Evolutionary conservation across 2,113 vertebrate genomes (phyloP).

Genomic region (Macaca mulatta): DNA sequence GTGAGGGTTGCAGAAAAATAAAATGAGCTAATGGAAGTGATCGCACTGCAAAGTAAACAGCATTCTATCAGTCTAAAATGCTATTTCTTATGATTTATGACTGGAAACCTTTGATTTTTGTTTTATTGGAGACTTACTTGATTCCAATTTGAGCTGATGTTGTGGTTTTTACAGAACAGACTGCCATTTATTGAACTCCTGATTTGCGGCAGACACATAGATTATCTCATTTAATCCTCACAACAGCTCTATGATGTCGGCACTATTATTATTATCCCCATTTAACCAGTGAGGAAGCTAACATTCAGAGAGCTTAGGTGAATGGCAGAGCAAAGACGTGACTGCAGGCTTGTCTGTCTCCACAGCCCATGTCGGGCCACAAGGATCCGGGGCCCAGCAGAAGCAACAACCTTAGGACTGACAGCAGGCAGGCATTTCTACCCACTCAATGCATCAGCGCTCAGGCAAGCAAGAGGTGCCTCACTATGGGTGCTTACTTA

Average conservation of each 20-base stretch:
- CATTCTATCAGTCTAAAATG: background rate
- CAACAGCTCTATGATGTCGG: accelerated
- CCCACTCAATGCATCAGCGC: no score
- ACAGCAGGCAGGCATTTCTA: background rate
- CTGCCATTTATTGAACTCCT: background rate
- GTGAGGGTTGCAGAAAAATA: background rate
- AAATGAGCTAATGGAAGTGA: background rate
- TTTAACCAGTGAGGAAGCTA: background rate
- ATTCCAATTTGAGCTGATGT: background rate
- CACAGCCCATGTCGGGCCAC: background rate
- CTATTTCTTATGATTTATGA: accelerated
- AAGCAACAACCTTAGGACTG: background rate
- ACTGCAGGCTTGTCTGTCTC: background rate
- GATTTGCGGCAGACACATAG: no score
- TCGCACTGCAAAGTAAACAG: background rate
- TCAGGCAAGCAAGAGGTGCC: background rate
- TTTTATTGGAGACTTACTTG: background rate
- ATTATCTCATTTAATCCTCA: background rate
- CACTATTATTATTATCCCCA: no score
- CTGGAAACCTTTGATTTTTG: background rate
- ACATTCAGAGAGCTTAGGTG: background rate
- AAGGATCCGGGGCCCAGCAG: background rate
- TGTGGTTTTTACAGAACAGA: background rate
- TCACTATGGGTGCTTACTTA: background rate
- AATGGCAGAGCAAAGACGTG: background rate